A percentile compares a stretch with the other conserved stretches of the same genome.
Conservation (phyloP, 2,888 invertebrate genomes). For the Heteromurus nitidus region DNA sequence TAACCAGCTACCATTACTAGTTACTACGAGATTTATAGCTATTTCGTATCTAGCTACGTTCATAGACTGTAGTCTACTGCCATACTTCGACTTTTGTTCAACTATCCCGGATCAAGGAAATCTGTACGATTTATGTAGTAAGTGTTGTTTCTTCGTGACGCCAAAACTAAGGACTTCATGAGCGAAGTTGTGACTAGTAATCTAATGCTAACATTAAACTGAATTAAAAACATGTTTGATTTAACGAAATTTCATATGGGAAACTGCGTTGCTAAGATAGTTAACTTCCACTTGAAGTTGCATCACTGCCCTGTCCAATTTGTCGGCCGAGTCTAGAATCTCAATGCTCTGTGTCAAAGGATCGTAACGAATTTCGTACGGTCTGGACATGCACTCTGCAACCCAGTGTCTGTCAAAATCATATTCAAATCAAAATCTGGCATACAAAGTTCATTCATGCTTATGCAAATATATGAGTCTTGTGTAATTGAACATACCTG, state of each 20-base stretch:
- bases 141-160: background rate
- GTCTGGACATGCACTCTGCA: constrained; percentile 89
- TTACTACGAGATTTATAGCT: constrained; percentile 9
- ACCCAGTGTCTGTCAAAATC: constrained; percentile 87
- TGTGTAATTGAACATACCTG: constrained; percentile 47
- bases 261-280: constrained; percentile 90
- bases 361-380: constrained; percentile 97
- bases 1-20: background rate
- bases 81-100: too few relatives aligned
- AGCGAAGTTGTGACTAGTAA: background rate
- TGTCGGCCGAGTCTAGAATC: constrained; percentile 88
- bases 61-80: background rate
- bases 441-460: background rate
- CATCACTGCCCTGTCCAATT: constrained; percentile 87
- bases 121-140: background rate
- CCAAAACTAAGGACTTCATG: background rate
- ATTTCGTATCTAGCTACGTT: background rate
- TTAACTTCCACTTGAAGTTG: constrained; percentile 91
- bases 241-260: constrained; percentile 86
- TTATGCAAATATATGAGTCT: too few relatives aligned
- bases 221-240: background rate
- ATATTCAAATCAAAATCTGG: background rate
- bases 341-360: constrained; percentile 98
- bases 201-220: background rate
- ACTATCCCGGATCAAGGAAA: too few relatives aligned